Conservation (phyloP, 2,888 invertebrate genomes). For the Spatulosminthurus flaviceps region DNA sequence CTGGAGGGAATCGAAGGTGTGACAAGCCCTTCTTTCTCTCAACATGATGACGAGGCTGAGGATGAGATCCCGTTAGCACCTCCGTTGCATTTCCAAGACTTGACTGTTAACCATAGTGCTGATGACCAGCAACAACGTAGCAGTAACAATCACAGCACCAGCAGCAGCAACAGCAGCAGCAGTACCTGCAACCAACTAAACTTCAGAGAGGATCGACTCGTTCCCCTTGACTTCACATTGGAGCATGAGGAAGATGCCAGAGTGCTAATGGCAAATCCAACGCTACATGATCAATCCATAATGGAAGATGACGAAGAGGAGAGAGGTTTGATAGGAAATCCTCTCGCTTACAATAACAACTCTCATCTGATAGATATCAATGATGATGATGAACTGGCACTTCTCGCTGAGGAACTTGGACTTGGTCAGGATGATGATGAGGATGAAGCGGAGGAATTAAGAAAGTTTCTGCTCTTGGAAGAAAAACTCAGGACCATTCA, state of each 20-base stretch:
- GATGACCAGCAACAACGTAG: not conserved
- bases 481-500: slow-evolving; percentile 44
- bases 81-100: slow-evolving; percentile 63
- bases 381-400: slow-evolving; percentile 61
- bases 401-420: slow-evolving; percentile 62
- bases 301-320: too few relatives aligned
- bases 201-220: not conserved
- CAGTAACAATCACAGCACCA: not conserved
- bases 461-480: slow-evolving; percentile 44
- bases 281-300: too few relatives aligned
- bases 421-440: slow-evolving; percentile 59
- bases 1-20: slow-evolving; percentile 40
- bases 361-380: slow-evolving; percentile 36
- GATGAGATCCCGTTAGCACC: slow-evolving; percentile 63
- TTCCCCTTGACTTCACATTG: not conserved
- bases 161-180: not conserved
- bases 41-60: slow-evolving; percentile 39
- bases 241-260: not conserved
- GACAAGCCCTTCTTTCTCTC: slow-evolving; percentile 33
- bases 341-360: not conserved
- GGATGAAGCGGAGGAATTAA: slow-evolving; percentile 51
- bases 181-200: not conserved
- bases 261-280: too few relatives aligned
- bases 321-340: slow-evolving; percentile 15
- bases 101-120: slow-evolving; percentile 9